Percentiles rank a stretch among this genome's conserved stretches.
phyloP scores from a whole-genome alignment of 2,888 invertebrate species.

The Pterobdella sp. region DNA sequence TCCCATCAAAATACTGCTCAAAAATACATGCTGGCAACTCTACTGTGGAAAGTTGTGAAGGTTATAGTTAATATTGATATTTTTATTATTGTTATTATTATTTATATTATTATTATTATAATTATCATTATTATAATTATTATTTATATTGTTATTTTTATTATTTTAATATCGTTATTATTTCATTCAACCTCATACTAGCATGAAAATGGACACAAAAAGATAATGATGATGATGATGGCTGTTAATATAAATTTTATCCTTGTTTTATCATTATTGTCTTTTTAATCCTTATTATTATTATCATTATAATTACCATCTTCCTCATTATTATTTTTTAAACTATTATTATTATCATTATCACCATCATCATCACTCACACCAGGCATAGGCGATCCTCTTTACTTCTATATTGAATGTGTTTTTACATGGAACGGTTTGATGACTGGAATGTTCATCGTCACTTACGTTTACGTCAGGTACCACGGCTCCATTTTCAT shows the following conservation, averaged over 20 bases:
- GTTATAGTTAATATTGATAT: slow-evolving; percentile 44
- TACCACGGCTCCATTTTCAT: slow-evolving; percentile 43
- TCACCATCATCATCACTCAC: no score
- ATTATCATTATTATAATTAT: no score
- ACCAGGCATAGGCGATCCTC: slow-evolving; percentile 60
- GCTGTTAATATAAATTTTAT: background rate
- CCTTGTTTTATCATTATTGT: background rate
- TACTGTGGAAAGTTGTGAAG: slow-evolving; percentile 67
- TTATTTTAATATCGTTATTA: no score
- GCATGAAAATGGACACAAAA: no score
- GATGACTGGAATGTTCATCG: slow-evolving; percentile 59
- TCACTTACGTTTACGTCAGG: slow-evolving; percentile 61
- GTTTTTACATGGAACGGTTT: slow-evolving; percentile 67
- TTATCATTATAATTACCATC: background rate
- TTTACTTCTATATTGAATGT: slow-evolving; percentile 71
- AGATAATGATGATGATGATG: no score
- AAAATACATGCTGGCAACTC: no score
- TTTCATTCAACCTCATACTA: no score
- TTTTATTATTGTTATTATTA: slow-evolving; percentile 1
- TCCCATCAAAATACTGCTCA: slow-evolving; percentile 54
- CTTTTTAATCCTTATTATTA: background rate
- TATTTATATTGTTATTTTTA: no score
- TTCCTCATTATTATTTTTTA: background rate
- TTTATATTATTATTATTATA: background rate
- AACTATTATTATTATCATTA: no score